Conservation (phyloP, 2,797 vertebrate genomes). For the Helicolenus hilgendorfi region DNA sequence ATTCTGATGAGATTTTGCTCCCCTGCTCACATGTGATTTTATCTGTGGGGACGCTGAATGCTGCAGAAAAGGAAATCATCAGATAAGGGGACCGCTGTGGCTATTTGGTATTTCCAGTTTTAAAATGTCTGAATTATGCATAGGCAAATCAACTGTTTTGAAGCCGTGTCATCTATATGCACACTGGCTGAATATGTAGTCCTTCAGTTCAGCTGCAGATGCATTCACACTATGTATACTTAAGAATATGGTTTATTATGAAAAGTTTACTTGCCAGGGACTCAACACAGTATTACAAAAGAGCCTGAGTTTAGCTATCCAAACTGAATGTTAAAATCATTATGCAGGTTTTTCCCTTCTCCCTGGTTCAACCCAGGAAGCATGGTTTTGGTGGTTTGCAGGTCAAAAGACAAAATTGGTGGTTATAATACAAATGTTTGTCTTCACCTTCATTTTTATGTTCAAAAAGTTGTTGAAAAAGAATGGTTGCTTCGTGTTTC, state of each 20-base stretch:
- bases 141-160: constrained; percentile 3
- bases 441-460: neutral
- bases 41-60: constrained; percentile 28
- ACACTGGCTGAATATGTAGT: neutral
- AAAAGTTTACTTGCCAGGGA: neutral
- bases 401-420: neutral
- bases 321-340: neutral
- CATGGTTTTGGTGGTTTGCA: neutral
- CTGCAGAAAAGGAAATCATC: constrained; percentile 4
- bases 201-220: neutral
- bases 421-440: neutral
- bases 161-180: neutral
- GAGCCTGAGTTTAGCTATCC: neutral
- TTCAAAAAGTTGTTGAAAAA: no score
- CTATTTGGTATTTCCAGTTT: constrained; percentile 3
- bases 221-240: neutral
- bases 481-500: neutral
- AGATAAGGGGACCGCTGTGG: neutral
- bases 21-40: constrained; percentile 36
- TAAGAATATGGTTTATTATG: neutral
- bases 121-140: neutral
- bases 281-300: neutral
- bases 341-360: neutral
- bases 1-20: constrained; percentile 32
- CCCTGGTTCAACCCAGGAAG: neutral